Conservation (phyloP, 2,797 vertebrate genomes). For the Sebastes ruberrimus region DNA sequence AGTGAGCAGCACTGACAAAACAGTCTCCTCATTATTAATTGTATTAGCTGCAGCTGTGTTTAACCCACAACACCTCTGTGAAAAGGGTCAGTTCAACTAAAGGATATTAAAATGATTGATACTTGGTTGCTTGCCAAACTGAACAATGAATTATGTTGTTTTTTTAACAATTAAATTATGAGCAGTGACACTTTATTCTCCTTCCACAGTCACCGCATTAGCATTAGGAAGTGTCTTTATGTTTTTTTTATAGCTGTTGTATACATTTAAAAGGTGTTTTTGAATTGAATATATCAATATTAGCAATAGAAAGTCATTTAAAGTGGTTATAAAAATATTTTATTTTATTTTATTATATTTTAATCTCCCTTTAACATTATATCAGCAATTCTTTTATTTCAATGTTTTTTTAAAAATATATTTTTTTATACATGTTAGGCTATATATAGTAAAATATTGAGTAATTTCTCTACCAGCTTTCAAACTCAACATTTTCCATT, state of each 20-base stretch:
- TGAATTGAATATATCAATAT: neutral
- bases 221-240: neutral
- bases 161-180: neutral
- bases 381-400: neutral
- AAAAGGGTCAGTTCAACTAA: neutral
- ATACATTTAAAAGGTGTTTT: neutral
- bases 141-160: too few relatives aligned
- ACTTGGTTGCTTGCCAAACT: neutral
- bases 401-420: neutral
- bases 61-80: neutral
- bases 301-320: neutral
- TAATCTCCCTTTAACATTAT: neutral
- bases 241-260: neutral
- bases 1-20: too few relatives aligned
- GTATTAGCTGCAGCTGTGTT: neutral
- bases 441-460: neutral
- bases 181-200: neutral
- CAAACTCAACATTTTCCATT: neutral
- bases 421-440: neutral
- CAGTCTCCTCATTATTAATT: too few relatives aligned
- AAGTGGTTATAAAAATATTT: neutral
- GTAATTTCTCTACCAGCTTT: neutral
- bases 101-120: neutral
- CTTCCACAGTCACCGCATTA: neutral
- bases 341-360: neutral